A percentile compares a stretch with the other conserved stretches of the same genome.
These are phyloP conservation scores for Lithodes maja DNA, from an alignment of 2,888 invertebrate genomes.

Conservation along the genomic window DNA sequence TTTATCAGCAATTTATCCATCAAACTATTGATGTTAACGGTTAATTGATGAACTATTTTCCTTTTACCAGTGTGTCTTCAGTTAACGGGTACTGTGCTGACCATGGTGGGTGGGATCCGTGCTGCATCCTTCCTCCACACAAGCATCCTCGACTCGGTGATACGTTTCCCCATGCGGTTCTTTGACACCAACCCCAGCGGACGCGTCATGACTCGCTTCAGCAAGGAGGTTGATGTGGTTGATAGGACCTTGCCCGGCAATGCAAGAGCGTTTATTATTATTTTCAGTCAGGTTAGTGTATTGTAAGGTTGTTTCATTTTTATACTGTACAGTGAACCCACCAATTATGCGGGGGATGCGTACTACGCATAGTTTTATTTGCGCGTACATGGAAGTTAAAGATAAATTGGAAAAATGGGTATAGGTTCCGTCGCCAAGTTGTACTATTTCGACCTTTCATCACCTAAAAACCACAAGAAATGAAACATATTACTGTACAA, in stretches of 20 bases:
- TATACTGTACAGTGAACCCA: neutral
- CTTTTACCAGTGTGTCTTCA: slow-evolving; percentile 68
- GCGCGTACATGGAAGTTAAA: too few species aligned
- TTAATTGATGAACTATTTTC: neutral
- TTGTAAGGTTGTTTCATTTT: slow-evolving; percentile 41
- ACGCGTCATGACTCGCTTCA: slow-evolving; percentile 75
- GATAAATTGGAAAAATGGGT: too few species aligned
- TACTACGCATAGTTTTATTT: too few species aligned
- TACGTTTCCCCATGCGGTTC: slow-evolving; percentile 76
- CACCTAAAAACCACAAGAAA: too few species aligned
- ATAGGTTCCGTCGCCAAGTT: too few species aligned
- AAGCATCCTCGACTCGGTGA: slow-evolving; percentile 80
- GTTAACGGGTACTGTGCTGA: slow-evolving; percentile 70
- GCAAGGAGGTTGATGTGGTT: slow-evolving; percentile 73
- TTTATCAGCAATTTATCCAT: neutral
- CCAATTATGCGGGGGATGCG: too few species aligned
- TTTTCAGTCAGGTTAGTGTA: neutral
- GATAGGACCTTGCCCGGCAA: slow-evolving; percentile 70
- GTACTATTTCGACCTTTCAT: too few species aligned
- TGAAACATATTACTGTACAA: too few species aligned
- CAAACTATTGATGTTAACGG: neutral
- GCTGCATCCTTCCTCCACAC: slow-evolving; percentile 79
- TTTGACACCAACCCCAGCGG: slow-evolving; percentile 75
- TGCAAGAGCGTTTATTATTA: slow-evolving; percentile 71
- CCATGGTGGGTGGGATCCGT: slow-evolving; percentile 59